These are phyloP conservation scores for Dromius quadrimaculatus DNA, from an alignment of 2,888 invertebrate genomes.

Conservation along the genomic window DNA sequence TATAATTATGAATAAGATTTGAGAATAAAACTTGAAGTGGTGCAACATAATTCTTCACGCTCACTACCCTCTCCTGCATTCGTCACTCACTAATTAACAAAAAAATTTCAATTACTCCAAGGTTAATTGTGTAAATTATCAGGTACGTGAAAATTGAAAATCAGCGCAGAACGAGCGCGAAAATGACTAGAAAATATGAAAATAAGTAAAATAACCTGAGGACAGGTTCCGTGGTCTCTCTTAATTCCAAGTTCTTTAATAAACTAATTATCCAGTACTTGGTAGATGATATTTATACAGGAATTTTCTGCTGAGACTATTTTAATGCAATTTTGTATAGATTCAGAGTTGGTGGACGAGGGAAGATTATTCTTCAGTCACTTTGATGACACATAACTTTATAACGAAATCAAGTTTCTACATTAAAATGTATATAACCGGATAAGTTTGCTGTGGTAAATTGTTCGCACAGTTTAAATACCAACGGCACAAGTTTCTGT, in stretches of 20 bases:
- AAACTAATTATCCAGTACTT: conserved; percentile 44
- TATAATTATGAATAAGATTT: conserved; percentile 16
- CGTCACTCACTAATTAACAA: conserved; percentile 19
- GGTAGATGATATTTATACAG: conserved; percentile 48
- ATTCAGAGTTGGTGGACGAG: conserved; percentile 18
- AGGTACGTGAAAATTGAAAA: conserved; percentile 28
- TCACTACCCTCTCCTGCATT: background rate
- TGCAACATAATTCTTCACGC: background rate
- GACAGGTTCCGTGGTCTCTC: background rate
- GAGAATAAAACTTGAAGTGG: conserved; percentile 4
- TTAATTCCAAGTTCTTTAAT: conserved; percentile 47
- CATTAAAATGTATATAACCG: conserved; percentile 36
- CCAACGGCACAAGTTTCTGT: too few relatives aligned
- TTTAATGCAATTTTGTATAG: conserved; percentile 49
- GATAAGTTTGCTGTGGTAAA: conserved; percentile 13
- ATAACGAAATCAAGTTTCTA: conserved; percentile 47
- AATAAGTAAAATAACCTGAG: conserved; percentile 26
- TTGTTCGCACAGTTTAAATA: conserved; percentile 8
- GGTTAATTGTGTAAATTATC: conserved; percentile 30
- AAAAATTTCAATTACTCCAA: conserved; percentile 19
- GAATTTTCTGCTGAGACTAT: conserved; percentile 42
- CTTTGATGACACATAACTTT: conserved; percentile 51
- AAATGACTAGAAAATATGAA: conserved; percentile 6
- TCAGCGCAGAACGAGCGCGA: background rate
- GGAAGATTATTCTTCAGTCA: conserved; percentile 48